Percentiles rank a stretch among this genome's conserved stretches.
Evolutionary conservation across 2,888 invertebrate genomes (phyloP).

Genomic region (Monopis laevigella): DNA sequence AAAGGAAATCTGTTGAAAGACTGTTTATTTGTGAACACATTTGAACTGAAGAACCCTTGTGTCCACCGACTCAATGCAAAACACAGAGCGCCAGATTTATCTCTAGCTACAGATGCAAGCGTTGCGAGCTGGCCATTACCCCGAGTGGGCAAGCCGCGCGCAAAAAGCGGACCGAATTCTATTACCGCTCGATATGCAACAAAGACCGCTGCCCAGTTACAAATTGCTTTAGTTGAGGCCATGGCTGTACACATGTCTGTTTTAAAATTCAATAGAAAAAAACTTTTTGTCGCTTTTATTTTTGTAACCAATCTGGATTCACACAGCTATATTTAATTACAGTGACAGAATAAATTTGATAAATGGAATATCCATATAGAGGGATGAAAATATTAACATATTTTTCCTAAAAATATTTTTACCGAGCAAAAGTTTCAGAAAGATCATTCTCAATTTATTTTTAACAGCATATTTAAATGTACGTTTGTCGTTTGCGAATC

Average conservation of each 20-base stretch:
- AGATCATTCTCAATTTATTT: too few species aligned
- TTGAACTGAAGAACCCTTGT: neutral
- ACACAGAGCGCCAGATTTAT: conserved; percentile 2
- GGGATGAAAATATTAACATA: too few species aligned
- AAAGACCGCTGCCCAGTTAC: conserved; percentile 58
- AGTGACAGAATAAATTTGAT: too few species aligned
- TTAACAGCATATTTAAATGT: too few species aligned
- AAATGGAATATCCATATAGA: too few species aligned
- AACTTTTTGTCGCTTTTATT: neutral
- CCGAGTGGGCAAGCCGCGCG: conserved; percentile 42
- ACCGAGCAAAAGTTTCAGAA: too few species aligned
- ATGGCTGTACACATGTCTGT: neutral
- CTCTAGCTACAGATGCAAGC: conserved; percentile 47
- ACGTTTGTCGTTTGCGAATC: too few species aligned
- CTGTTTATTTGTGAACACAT: neutral
- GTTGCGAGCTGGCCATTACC: conserved; percentile 45
- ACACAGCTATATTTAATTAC: too few species aligned
- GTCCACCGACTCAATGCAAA: neutral
- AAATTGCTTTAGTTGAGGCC: conserved; percentile 53
- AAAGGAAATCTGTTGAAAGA: neutral
- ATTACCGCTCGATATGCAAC: conserved; percentile 64
- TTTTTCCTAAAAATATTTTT: too few species aligned
- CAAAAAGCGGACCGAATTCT: conserved; percentile 66
- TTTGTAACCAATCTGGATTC: too few species aligned
- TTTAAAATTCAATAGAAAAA: neutral